Conservation (phyloP, 1,140 invertebrate species). For the Orchesella cincta region DNA sequence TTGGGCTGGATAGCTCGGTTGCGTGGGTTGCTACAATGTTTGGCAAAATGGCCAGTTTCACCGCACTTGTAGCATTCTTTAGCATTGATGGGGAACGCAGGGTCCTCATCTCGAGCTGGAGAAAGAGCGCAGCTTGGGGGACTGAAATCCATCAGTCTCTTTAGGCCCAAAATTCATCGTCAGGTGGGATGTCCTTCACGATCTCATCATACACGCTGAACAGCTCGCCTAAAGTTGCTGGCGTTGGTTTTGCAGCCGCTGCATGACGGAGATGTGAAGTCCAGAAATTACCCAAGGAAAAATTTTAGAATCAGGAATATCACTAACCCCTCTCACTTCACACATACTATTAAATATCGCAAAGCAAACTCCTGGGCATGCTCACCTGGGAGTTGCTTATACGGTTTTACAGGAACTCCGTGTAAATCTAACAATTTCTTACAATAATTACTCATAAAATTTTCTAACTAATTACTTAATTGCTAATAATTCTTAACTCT, state of each 20-base stretch:
- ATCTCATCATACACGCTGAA: not conserved
- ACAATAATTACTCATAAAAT: too few species aligned
- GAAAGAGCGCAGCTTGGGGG: not conserved
- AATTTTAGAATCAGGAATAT: not conserved
- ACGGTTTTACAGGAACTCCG: not conserved
- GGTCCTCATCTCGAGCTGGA: not conserved
- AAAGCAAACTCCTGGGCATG: not conserved
- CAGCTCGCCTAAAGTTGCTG: not conserved
- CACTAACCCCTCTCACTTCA: not conserved
- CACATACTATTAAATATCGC: not conserved
- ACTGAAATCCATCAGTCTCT: not conserved
- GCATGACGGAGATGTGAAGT: not conserved
- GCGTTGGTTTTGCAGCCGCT: not conserved
- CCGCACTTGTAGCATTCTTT: not conserved
- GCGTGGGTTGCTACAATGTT: not conserved
- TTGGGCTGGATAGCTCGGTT: not conserved
- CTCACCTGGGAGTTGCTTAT: constrained; percentile 6
- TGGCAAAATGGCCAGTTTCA: not conserved
- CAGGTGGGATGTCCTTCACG: not conserved
- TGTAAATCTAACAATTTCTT: not conserved
- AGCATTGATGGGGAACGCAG: not conserved
- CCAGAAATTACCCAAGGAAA: not conserved
- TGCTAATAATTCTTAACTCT: too few species aligned
- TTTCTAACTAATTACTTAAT: too few species aligned
- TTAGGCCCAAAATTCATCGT: not conserved